Percentiles rank a stretch among this genome's conserved stretches.
Evolutionary conservation across 2,888 invertebrate genomes (phyloP).

Genomic region (Ochropacha duplaris): DNA sequence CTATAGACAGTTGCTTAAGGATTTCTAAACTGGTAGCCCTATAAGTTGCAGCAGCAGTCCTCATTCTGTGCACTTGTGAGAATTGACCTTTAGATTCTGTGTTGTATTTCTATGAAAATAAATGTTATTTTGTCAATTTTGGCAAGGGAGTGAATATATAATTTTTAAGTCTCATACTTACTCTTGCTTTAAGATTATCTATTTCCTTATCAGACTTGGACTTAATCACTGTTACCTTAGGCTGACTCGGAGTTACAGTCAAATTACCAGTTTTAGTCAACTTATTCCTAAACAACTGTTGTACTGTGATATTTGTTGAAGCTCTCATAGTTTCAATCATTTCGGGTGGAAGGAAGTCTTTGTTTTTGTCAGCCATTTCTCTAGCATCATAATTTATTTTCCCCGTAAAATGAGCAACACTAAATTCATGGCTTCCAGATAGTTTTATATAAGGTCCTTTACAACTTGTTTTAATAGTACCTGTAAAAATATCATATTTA

Average conservation of each 20-base stretch:
- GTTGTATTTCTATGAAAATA: conserved; percentile 86
- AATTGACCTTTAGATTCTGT: conserved; percentile 89
- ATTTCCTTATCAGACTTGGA: conserved; percentile 75
- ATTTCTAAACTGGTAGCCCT: conserved; percentile 93
- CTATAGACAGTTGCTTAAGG: conserved; percentile 90
- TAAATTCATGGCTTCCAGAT: conserved; percentile 87
- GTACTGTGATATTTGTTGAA: conserved; percentile 87
- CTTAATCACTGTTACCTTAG: conserved; percentile 51
- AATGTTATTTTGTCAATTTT: not conserved
- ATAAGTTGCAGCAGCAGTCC: conserved; percentile 93
- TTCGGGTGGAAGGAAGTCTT: conserved; percentile 95
- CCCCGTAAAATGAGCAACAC: conserved; percentile 95
- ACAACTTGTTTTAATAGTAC: conserved; percentile 78
- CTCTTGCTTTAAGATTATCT: conserved; percentile 78
- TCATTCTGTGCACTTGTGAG: conserved; percentile 93
- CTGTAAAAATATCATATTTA: conserved; percentile 52
- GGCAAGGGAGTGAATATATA: no score
- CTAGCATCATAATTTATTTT: conserved; percentile 92
- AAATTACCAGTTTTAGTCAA: conserved; percentile 93
- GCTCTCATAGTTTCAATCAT: conserved; percentile 93
- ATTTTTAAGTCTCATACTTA: conserved; percentile 43
- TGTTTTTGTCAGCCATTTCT: conserved; percentile 94
- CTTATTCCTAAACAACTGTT: conserved; percentile 91
- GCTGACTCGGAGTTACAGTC: conserved; percentile 79
- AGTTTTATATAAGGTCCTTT: conserved; percentile 82